phyloP scores from a whole-genome alignment of 2,888 invertebrate species.

The Callyntrura sp. region DNA sequence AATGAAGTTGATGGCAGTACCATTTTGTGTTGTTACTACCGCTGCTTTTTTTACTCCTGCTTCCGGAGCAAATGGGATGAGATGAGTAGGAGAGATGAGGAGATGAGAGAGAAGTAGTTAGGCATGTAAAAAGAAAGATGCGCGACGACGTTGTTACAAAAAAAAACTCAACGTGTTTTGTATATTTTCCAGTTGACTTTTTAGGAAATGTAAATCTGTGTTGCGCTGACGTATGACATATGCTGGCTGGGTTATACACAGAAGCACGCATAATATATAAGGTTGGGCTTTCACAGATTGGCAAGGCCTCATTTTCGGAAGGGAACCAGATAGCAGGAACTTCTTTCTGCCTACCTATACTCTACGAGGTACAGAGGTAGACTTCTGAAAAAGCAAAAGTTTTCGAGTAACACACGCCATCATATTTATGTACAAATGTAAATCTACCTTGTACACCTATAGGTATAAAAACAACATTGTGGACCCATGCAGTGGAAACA shows the following conservation, averaged over 20 bases:
- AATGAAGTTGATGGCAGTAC: constrained; percentile 3
- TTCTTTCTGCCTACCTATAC: no score
- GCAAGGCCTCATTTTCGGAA: not conserved
- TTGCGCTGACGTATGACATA: no score
- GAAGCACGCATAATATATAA: not conserved
- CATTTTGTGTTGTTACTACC: constrained; percentile 51
- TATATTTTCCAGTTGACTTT: constrained; percentile 38
- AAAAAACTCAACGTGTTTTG: constrained; percentile 18
- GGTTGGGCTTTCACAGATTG: not conserved
- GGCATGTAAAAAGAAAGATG: constrained; percentile 7
- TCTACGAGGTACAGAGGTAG: no score
- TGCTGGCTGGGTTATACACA: not conserved
- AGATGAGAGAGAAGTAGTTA: not conserved
- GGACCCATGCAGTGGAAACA: not conserved
- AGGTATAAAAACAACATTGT: not conserved
- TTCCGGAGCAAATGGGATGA: constrained; percentile 73
- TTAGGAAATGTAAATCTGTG: constrained; percentile 22
- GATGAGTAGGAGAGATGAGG: constrained; percentile 37
- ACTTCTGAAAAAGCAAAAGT: no score
- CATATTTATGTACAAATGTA: not conserved
- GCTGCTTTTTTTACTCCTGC: constrained; percentile 19
- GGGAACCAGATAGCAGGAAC: not conserved
- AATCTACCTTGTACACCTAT: not conserved
- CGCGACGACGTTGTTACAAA: constrained; percentile 60
- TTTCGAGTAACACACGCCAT: not conserved